A percentile compares a stretch with the other conserved stretches of the same genome.
These are phyloP conservation scores for Geococcyx californianus DNA, from an alignment of 2,113 vertebrate species.

Conservation along the genomic window DNA sequence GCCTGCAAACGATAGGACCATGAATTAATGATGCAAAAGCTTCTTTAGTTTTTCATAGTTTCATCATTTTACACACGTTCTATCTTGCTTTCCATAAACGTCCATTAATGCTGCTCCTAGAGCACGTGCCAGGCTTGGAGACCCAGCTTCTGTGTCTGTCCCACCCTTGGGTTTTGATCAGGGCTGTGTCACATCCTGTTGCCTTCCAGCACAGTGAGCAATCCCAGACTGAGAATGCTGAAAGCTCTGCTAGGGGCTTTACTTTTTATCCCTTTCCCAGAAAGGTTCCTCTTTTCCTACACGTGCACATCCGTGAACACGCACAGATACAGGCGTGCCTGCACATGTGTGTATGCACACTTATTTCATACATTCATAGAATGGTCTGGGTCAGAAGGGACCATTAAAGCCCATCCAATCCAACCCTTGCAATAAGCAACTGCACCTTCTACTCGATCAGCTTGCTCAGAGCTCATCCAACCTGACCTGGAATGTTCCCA, in stretches of 20 bases:
- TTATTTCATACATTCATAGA: not conserved
- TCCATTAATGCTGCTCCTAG: not conserved
- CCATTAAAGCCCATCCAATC: too few species aligned
- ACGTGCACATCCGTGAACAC: rapidly evolving
- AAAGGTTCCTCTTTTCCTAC: not conserved
- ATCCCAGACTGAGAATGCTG: not conserved
- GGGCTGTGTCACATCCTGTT: not conserved
- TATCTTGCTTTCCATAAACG: not conserved
- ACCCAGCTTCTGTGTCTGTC: not conserved
- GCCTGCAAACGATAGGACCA: not conserved
- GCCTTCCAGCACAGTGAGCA: not conserved
- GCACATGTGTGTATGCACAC: rapidly evolving
- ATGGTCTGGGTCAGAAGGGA: not conserved
- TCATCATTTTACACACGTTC: not conserved
- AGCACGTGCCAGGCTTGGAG: not conserved
- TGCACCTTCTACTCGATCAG: too few species aligned
- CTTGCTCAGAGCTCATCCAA: too few species aligned
- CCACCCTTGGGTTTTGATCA: not conserved
- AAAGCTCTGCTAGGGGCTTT: not conserved
- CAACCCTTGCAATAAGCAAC: too few species aligned
- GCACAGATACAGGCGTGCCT: not conserved
- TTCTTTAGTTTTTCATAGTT: not conserved
- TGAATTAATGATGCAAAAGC: not conserved
- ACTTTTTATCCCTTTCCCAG: not conserved
- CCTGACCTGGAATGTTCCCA: too few species aligned